Percentiles rank a stretch among this genome's conserved stretches.
phyloP scores from a whole-genome alignment of 2,888 invertebrate genomes.

The Drosophila ezoana region DNA sequence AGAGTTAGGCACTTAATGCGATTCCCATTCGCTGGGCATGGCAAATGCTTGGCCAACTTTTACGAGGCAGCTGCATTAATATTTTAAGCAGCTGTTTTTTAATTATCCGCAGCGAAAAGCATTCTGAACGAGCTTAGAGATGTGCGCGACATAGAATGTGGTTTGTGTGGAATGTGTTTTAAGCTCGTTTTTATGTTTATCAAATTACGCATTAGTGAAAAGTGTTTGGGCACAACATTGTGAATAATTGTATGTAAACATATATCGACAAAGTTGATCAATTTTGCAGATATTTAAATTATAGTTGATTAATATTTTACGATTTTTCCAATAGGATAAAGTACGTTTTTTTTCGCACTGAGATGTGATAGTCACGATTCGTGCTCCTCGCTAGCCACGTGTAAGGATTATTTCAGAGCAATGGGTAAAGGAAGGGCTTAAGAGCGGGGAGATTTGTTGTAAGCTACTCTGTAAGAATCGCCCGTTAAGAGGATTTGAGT shows the following conservation, averaged over 20 bases:
- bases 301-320: too few relatives aligned
- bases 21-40: constrained; percentile 14
- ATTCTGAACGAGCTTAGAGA: constrained; percentile 19
- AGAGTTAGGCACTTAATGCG: constrained; percentile 23
- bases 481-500: constrained; percentile 56
- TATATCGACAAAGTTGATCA: too few relatives aligned
- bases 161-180: too few relatives aligned
- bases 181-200: too few relatives aligned
- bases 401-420: constrained; percentile 23
- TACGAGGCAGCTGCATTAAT: constrained; percentile 31
- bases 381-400: constrained; percentile 17
- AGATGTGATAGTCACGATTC: background rate
- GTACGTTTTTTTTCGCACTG: too few relatives aligned
- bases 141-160: background rate
- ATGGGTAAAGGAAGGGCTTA: background rate
- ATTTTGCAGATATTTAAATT: too few relatives aligned
- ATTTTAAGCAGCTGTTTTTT: constrained; percentile 46
- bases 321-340: too few relatives aligned
- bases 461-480: constrained; percentile 34
- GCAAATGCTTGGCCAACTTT: constrained; percentile 21
- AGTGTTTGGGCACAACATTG: too few relatives aligned
- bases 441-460: constrained; percentile 11
- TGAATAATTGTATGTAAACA: too few relatives aligned
- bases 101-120: constrained; percentile 28
- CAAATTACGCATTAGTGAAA: too few relatives aligned